Conservation (phyloP, 2,797 vertebrate species). For the Pelobates cultripes region DNA sequence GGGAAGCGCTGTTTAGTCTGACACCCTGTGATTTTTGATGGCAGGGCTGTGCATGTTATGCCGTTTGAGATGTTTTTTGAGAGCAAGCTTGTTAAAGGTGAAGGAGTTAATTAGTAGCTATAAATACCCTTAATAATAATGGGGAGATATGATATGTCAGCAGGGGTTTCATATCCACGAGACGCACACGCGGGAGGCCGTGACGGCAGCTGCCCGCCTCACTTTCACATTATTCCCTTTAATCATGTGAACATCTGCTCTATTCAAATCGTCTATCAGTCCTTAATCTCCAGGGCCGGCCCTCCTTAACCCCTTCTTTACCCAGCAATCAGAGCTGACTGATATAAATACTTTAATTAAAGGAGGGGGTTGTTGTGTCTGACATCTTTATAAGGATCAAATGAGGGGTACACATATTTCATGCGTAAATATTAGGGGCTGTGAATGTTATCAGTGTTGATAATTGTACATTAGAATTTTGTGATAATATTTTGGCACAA, state of each 20-base stretch:
- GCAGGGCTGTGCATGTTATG: neutral
- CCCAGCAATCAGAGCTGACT: constrained; percentile 8
- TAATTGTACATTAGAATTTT: no score
- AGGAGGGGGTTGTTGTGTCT: constrained; percentile 8
- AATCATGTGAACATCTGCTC: constrained; percentile 53
- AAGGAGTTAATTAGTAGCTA: constrained; percentile 44
- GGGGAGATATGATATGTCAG: constrained; percentile 53
- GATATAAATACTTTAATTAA: neutral
- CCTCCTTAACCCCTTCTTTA: constrained; percentile 19
- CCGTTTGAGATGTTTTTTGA: constrained; percentile 15
- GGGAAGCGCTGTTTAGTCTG: neutral
- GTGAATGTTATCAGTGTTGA: no score
- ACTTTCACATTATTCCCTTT: constrained; percentile 44
- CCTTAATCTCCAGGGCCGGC: constrained; percentile 42
- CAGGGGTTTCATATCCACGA: constrained; percentile 46
- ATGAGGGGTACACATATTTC: no score
- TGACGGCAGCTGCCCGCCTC: constrained; percentile 32
- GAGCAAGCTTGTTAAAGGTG: constrained; percentile 1
- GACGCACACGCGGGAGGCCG: constrained; percentile 42
- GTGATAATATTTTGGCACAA: no score
- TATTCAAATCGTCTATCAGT: constrained; percentile 37
- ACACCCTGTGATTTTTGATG: neutral
- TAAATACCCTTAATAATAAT: constrained; percentile 47
- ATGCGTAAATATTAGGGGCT: no score
- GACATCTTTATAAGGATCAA: neutral